Conservation (phyloP, 2,888 invertebrate genomes). For the Pollenia amentaria region DNA sequence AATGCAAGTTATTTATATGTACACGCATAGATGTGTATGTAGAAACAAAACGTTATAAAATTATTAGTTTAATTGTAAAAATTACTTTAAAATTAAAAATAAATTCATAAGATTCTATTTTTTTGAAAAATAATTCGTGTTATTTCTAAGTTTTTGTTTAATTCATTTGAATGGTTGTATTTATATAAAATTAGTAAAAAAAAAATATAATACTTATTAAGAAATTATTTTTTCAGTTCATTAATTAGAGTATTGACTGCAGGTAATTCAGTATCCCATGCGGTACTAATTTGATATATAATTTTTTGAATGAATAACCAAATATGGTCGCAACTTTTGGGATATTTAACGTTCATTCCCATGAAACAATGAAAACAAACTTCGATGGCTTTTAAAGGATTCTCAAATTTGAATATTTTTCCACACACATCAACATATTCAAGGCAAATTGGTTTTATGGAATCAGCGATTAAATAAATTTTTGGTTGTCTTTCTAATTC, state of each 20-base stretch:
- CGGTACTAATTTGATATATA: conserved; percentile 30
- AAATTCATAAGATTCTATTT: too few relatives aligned
- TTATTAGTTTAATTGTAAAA: too few relatives aligned
- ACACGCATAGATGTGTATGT: too few relatives aligned
- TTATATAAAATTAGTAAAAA: too few relatives aligned
- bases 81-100: too few relatives aligned
- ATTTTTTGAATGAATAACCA: conserved; percentile 47
- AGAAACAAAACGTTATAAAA: too few relatives aligned
- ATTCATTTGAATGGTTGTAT: too few relatives aligned
- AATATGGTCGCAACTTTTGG: conserved; percentile 13
- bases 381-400: conserved; percentile 52
- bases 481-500: conserved; percentile 37
- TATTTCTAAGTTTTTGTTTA: too few relatives aligned
- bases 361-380: conserved; percentile 48
- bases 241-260: conserved; percentile 43
- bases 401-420: conserved; percentile 14
- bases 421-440: conserved; percentile 43
- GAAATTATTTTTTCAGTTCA: conserved; percentile 7
- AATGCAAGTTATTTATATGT: too few relatives aligned
- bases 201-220: not conserved
- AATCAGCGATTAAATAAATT: conserved; percentile 29
- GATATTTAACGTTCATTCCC: conserved; percentile 49
- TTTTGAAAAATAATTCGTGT: too few relatives aligned
- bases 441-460: not conserved
- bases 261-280: conserved; percentile 29